Conservation (phyloP, 2,888 invertebrate species). For the Hololepta plana region DNA sequence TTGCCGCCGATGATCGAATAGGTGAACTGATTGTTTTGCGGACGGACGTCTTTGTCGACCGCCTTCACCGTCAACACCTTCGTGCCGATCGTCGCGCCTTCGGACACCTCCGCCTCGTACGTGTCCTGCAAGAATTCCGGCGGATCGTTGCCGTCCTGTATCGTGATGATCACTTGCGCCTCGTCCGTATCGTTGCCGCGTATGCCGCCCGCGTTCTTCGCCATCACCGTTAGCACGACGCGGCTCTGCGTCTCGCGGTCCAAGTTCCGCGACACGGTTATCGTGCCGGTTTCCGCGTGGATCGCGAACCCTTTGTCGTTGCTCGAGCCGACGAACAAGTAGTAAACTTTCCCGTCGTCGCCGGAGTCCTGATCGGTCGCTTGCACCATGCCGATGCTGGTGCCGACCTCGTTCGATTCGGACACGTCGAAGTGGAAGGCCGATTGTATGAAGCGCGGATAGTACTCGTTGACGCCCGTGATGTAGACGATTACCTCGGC, state of each 20-base stretch:
- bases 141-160: conserved; percentile 93
- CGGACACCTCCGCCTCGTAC: conserved; percentile 66
- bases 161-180: conserved; percentile 81
- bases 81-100: conserved; percentile 59
- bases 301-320: conserved; percentile 82
- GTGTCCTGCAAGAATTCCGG: conserved; percentile 70
- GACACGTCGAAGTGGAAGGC: conserved; percentile 87
- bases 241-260: conserved; percentile 80
- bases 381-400: conserved; percentile 68
- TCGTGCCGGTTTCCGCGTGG: conserved; percentile 65
- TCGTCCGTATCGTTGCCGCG: conserved; percentile 90
- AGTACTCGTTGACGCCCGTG: conserved; percentile 76
- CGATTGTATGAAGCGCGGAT: conserved; percentile 72
- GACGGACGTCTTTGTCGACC: conserved; percentile 76
- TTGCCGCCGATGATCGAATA: conserved; percentile 80
- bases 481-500: conserved; percentile 58
- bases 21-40: conserved; percentile 81
- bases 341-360: conserved; percentile 74
- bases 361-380: conserved; percentile 82
- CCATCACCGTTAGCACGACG: conserved; percentile 78
- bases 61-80: conserved; percentile 65
- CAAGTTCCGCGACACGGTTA: conserved; percentile 62
- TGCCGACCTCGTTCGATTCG: conserved; percentile 75
- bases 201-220: conserved; percentile 88
- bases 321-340: conserved; percentile 83